Evolutionary conservation across 2,113 vertebrate species (phyloP).

Genomic region (Zosterops lateralis): DNA sequence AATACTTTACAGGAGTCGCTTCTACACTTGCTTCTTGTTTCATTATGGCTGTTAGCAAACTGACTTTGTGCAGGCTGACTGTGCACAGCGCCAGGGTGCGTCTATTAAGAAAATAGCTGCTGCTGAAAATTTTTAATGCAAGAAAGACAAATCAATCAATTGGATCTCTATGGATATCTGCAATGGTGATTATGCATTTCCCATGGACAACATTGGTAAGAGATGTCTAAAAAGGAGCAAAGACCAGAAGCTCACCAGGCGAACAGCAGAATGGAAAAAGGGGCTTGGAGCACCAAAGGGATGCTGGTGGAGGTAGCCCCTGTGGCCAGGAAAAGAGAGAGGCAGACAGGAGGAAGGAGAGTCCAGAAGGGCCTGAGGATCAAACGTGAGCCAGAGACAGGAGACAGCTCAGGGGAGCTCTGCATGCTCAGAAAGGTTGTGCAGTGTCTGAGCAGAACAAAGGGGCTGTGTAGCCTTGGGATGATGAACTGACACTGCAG

Average conservation of each 20-base stretch:
- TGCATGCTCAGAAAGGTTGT: neutral
- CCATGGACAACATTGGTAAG: neutral
- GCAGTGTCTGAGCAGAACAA: neutral
- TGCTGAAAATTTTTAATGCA: neutral
- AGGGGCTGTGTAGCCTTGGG: neutral
- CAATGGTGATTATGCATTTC: neutral
- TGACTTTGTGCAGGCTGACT: neutral
- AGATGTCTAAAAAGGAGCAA: neutral
- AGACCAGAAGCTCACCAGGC: neutral
- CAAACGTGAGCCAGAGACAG: neutral
- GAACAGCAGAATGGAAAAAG: neutral
- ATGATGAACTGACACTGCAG: neutral
- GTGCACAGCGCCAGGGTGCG: neutral
- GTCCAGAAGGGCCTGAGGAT: neutral
- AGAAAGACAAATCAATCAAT: neutral
- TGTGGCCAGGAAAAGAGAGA: neutral
- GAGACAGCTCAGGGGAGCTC: neutral
- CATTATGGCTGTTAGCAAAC: neutral
- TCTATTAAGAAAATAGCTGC: neutral
- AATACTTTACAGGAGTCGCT: neutral
- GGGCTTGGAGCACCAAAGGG: rapidly evolving
- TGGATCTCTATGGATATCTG: neutral
- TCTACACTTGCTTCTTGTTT: neutral
- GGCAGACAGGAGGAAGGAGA: neutral
- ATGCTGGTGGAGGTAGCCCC: neutral